phyloP scores from a whole-genome alignment of 2,888 invertebrate genomes.

The Portevinia maculata region DNA sequence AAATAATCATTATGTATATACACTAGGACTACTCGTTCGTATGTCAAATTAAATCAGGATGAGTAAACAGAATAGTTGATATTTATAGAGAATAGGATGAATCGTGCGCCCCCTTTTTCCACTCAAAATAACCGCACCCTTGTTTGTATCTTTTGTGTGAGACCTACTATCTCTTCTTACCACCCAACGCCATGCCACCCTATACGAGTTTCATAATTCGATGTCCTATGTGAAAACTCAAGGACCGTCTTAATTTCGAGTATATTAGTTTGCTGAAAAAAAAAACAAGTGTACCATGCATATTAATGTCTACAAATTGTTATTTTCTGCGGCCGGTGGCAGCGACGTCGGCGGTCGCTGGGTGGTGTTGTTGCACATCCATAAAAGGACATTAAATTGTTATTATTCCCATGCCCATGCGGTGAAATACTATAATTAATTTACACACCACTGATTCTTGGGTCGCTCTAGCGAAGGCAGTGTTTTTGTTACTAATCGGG shows the following conservation, averaged over 20 bases:
- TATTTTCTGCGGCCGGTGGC: conserved; percentile 16
- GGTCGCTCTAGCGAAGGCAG: conserved; percentile 12
- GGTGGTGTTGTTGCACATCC: conserved; percentile 36
- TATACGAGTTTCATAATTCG: neutral
- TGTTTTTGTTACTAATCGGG: conserved; percentile 49
- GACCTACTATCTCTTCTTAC: conserved; percentile 28
- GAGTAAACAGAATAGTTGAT: conserved; percentile 78
- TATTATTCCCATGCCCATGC: conserved; percentile 48
- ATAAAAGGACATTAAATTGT: conserved; percentile 36
- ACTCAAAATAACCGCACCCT: conserved; percentile 70
- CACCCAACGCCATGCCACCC: conserved; percentile 29
- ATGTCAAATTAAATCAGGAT: conserved; percentile 81
- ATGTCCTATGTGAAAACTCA: conserved; percentile 1
- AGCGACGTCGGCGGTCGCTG: conserved; percentile 28
- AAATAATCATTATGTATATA: conserved; percentile 49
- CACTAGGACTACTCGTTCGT: conserved; percentile 57
- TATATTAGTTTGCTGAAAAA: conserved; percentile 33
- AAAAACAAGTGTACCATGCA: conserved; percentile 25
- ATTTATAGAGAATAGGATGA: conserved; percentile 19
- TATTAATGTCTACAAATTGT: conserved; percentile 51
- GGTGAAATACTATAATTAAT: conserved; percentile 60
- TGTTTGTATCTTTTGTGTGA: conserved; percentile 46
- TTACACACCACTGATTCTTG: conserved; percentile 55
- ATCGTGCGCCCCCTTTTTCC: conserved; percentile 55
- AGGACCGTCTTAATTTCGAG: conserved; percentile 30